These are phyloP conservation scores for Ptyas mucosa DNA, from an alignment of 2,113 vertebrate genomes.

Conservation along the genomic window DNA sequence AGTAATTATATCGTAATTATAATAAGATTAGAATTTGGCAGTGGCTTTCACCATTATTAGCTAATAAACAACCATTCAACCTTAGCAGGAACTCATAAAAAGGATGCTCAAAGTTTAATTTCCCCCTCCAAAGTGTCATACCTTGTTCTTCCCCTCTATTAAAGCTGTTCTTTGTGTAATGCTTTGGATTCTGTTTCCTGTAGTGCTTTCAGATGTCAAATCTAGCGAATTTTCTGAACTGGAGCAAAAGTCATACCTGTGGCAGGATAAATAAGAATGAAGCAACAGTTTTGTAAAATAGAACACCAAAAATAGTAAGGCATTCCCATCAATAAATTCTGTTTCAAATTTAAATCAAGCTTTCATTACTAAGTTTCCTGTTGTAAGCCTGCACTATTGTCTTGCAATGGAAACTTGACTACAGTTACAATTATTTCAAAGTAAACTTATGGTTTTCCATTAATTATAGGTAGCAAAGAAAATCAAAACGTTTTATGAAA, in stretches of 20 bases:
- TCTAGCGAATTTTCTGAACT: conserved; percentile 51
- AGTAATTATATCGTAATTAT: not conserved
- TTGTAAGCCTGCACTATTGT: not conserved
- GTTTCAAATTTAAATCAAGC: not conserved
- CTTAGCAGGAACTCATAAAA: not conserved
- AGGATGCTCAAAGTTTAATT: not conserved
- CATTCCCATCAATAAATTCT: not conserved
- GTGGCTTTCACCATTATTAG: not conserved
- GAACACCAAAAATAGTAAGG: not conserved
- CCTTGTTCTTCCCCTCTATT: conserved; percentile 90
- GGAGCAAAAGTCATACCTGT: conserved; percentile 69
- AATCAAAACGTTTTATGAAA: not conserved
- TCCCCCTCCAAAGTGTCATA: conserved; percentile 53
- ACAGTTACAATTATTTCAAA: not conserved
- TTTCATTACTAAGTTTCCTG: not conserved
- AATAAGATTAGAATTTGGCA: not conserved
- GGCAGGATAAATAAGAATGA: conserved; percentile 33
- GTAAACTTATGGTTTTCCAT: not conserved
- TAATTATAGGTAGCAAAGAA: not conserved
- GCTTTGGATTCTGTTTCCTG: conserved; percentile 86
- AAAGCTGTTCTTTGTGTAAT: conserved; percentile 80
- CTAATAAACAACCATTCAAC: not conserved
- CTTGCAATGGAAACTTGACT: not conserved
- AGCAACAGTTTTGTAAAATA: not conserved
- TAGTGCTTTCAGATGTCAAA: conserved; percentile 64